phyloP scores from a whole-genome alignment of 1,140 invertebrate genomes.

The Lucilia cuprina region DNA sequence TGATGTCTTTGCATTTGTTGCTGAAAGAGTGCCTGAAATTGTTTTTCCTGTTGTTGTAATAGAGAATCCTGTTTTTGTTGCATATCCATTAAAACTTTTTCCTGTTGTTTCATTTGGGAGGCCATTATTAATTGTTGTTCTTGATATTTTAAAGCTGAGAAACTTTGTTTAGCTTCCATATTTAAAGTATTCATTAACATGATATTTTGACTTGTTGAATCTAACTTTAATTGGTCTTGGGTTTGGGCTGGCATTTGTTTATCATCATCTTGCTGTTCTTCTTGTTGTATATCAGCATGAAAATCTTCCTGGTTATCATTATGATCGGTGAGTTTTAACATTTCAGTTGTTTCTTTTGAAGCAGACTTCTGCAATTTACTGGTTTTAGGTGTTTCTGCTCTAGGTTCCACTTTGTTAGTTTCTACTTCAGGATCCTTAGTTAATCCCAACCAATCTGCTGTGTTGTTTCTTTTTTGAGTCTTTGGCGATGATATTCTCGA shows the following conservation, averaged over 20 bases:
- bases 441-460: slow-evolving; percentile 58
- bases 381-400: slow-evolving; percentile 34
- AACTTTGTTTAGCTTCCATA: slow-evolving; percentile 61
- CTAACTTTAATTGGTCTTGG: not conserved
- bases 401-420: not conserved
- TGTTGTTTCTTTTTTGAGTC: slow-evolving; percentile 47
- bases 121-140: slow-evolving; percentile 64
- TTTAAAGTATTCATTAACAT: slow-evolving; percentile 50
- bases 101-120: slow-evolving; percentile 65
- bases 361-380: not conserved
- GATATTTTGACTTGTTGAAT: slow-evolving; percentile 45
- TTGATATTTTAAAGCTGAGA: slow-evolving; percentile 64
- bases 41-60: slow-evolving; percentile 62
- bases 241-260: not conserved
- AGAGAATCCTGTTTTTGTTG: slow-evolving; percentile 63
- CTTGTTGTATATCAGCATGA: not conserved
- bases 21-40: slow-evolving; percentile 63
- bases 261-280: not conserved
- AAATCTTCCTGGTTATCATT: not conserved
- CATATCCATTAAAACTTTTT: slow-evolving; percentile 63
- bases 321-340: slow-evolving; percentile 14
- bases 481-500: slow-evolving; percentile 55
- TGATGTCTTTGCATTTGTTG: slow-evolving; percentile 64
- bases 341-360: slow-evolving; percentile 1
- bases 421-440: slow-evolving; percentile 38